These are phyloP conservation scores for Cyclura pinguis DNA, from an alignment of 2,797 vertebrate species.

Conservation along the genomic window DNA sequence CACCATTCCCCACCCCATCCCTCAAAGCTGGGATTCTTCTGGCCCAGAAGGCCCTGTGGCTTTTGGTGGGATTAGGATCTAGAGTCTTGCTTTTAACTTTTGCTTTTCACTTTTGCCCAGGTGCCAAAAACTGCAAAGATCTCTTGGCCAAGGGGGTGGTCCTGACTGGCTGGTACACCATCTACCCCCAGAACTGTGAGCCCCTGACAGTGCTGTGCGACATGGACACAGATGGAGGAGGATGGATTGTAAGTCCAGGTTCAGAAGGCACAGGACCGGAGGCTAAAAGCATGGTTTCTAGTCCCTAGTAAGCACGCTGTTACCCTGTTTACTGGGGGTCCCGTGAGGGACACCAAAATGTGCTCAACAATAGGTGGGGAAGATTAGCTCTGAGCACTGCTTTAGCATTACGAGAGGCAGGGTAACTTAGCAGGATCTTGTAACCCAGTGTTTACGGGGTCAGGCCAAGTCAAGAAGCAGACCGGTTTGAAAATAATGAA, in stretches of 20 bases:
- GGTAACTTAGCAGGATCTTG: too few relatives aligned
- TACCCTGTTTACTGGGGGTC: too few relatives aligned
- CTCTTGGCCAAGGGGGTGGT: slow-evolving; percentile 35
- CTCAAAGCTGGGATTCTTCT: not conserved
- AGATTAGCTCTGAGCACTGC: too few relatives aligned
- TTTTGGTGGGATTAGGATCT: not conserved
- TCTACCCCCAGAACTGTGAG: slow-evolving; percentile 57
- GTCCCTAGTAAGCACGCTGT: not conserved
- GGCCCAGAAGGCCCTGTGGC: not conserved
- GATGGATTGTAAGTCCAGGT: slow-evolving; percentile 64
- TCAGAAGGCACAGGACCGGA: not conserved
- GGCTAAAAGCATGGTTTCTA: not conserved
- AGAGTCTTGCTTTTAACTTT: too few relatives aligned
- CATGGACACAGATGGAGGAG: slow-evolving; percentile 68
- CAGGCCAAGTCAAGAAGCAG: too few relatives aligned
- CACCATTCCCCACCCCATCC: too few relatives aligned
- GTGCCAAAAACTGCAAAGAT: slow-evolving; percentile 60
- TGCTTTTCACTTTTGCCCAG: slow-evolving; percentile 27
- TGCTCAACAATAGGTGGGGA: too few relatives aligned
- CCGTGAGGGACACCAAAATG: too few relatives aligned
- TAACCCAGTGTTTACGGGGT: too few relatives aligned
- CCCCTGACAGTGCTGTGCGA: slow-evolving; percentile 66
- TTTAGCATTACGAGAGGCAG: too few relatives aligned
- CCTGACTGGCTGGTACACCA: slow-evolving; percentile 68
- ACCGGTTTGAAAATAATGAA: too few relatives aligned